A percentile compares a stretch with the other conserved stretches of the same genome.
These are phyloP conservation scores for Gymnorhina tibicen DNA, from an alignment of 2,113 vertebrate genomes.

Conservation along the genomic window DNA sequence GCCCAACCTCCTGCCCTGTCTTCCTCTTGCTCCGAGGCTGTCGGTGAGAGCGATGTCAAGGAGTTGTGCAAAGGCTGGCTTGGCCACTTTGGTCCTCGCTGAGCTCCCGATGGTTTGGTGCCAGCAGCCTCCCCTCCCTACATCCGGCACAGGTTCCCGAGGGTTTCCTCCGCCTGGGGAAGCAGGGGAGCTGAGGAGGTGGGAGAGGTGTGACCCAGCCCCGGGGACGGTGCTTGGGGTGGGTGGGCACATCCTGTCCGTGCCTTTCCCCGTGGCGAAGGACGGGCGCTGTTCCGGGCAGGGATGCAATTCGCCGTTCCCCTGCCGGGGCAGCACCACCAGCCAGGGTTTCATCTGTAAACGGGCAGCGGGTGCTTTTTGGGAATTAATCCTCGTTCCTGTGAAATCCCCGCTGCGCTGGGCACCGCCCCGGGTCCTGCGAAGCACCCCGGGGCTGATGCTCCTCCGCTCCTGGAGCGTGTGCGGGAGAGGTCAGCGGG, in stretches of 20 bases:
- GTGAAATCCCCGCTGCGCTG: accelerated
- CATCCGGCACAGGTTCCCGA: neutral
- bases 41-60: accelerated
- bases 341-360: accelerated
- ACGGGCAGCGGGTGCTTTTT: accelerated
- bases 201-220: neutral
- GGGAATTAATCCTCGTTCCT: neutral
- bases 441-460: neutral
- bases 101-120: neutral
- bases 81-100: neutral
- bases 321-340: neutral
- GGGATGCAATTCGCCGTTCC: neutral
- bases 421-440: neutral
- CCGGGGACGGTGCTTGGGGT: accelerated
- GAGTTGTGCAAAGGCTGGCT: neutral
- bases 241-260: neutral
- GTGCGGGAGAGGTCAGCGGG: accelerated
- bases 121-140: neutral
- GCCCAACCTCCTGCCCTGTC: neutral
- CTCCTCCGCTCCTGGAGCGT: neutral
- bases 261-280: neutral
- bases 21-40: neutral
- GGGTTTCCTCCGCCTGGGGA: neutral
- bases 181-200: neutral
- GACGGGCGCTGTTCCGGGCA: neutral